Conservation (phyloP, 2,113 vertebrate genomes). For the Urocitellus parryii region DNA sequence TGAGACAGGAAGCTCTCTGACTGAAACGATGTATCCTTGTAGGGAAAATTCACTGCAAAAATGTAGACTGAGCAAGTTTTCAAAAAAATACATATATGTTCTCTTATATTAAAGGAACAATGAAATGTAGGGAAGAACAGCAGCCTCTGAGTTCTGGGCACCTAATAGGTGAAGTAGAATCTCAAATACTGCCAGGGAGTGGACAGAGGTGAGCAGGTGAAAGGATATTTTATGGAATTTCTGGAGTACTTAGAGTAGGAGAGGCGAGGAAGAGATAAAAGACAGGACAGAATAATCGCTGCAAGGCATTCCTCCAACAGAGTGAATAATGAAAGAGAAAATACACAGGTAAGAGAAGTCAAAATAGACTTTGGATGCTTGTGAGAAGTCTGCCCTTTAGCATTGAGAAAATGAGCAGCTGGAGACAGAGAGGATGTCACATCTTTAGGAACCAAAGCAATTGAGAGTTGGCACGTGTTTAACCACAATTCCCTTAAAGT, state of each 20-base stretch:
- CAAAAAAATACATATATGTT: neutral
- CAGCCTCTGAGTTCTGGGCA: neutral
- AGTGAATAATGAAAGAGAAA: neutral
- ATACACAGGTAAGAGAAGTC: neutral
- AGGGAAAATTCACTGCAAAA: neutral
- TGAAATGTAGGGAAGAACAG: conserved; percentile 12
- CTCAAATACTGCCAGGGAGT: neutral
- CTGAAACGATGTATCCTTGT: neutral
- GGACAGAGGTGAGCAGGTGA: neutral
- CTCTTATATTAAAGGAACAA: neutral
- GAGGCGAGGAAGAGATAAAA: neutral
- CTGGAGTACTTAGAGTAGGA: neutral
- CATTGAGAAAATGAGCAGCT: neutral
- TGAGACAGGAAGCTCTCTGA: neutral
- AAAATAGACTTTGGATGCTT: neutral
- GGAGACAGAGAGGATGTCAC: neutral
- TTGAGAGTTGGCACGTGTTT: neutral
- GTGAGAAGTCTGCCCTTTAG: neutral
- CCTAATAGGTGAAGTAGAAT: neutral
- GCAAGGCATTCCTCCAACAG: neutral
- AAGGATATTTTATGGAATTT: neutral
- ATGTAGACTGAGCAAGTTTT: neutral
- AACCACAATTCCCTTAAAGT: neutral
- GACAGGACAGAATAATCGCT: neutral
- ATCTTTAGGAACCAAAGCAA: neutral